Evolutionary conservation across 2,113 vertebrate genomes (phyloP).

Genomic region (Pedionomus torquatus): DNA sequence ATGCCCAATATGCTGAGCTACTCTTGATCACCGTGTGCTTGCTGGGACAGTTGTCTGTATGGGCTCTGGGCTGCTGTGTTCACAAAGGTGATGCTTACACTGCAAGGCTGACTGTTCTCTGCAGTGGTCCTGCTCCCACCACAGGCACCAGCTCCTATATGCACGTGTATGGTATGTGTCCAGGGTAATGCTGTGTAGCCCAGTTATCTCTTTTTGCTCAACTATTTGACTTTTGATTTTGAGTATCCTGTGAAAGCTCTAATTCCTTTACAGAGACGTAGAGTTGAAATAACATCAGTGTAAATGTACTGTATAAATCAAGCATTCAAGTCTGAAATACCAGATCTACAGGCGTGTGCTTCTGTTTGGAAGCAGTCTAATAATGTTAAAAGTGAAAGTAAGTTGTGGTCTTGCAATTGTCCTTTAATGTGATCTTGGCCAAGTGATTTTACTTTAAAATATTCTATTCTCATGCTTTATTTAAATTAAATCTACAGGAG

Average conservation of each 20-base stretch:
- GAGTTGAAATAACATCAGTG: neutral
- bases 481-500: neutral
- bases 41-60: fast-evolving
- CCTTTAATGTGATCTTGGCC: neutral
- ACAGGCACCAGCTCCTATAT: too few species aligned
- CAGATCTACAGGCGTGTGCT: neutral
- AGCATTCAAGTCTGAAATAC: neutral
- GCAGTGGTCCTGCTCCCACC: neutral
- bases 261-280: neutral
- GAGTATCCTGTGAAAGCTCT: neutral
- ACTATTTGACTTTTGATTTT: neutral
- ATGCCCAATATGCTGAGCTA: neutral
- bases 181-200: neutral
- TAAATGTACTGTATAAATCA: neutral
- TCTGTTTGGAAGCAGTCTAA: neutral
- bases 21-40: fast-evolving
- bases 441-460: neutral
- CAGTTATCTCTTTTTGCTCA: neutral
- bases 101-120: neutral
- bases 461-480: neutral
- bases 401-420: neutral
- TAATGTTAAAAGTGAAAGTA: neutral
- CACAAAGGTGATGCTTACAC: neutral
- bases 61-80: fast-evolving
- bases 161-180: fast-evolving